Base-by-base conservation (phyloP, 2,113 vertebrate genomes). In the Pristiophorus japonicus region DNA sequence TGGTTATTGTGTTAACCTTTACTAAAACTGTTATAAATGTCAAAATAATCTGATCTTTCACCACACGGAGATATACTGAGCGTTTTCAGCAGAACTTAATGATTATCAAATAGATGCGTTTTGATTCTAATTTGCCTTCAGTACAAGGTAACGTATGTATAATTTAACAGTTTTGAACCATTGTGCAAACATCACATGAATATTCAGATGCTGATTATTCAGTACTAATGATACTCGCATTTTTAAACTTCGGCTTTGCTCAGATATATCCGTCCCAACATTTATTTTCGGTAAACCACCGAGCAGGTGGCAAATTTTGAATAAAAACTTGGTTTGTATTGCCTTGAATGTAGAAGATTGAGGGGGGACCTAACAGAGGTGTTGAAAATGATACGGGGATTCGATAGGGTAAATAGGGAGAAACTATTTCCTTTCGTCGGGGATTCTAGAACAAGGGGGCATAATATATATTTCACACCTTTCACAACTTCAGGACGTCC, bases 141-240 rank as follows among this genome's bases (percentile, higher is more conserved):
- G 24, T 51, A 34, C 93, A 94, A 20, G 42, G 93, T 47, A 51
- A 94, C 11, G 14, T 94, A 94, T 94, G 65, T 70, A 94, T 94
- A 94, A 94, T 94, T 94, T 94, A 94, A 94, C 93, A 94, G 93
- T 94, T 16, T 51, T 70, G 66, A 94, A 70, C 93, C 93, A 94
- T 67, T 67, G 65, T 67, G 66, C 22, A 73, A 94, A 94, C 42
- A 94, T 70, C 3, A 16, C 93, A 94, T 94, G 66, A 94, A 94
- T 94, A 94, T 94, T 94, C 93, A 70, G 92, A 30, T 70, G 4
- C 42, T 94, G 92, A 94, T 94, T 94, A 70, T 94, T 94, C 92
- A 47, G 93, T 70, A 73, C 42, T 27, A 51, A 94, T 47, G 38
- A 6, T 24, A 45, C 38, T 51, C 45, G 27, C 93, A 94, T 67